phyloP scores from a whole-genome alignment of 1,140 invertebrate species.

The Diorhabda sublineata region DNA sequence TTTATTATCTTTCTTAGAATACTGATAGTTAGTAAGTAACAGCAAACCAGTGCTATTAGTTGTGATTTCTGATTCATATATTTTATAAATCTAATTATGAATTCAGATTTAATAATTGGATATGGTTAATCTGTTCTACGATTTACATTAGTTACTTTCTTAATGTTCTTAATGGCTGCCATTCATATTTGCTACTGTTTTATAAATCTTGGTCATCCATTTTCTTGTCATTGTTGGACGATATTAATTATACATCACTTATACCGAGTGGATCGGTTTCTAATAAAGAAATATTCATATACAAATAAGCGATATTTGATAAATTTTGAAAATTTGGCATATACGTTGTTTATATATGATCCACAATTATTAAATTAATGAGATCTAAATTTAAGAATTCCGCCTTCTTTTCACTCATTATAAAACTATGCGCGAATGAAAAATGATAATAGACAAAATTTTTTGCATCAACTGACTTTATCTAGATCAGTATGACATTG shows the following conservation, averaged over 20 bases:
- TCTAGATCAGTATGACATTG: neutral
- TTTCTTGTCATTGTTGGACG: neutral
- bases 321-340: too few species aligned
- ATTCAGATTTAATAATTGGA: neutral
- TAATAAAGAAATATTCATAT: too few species aligned
- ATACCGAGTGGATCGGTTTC: too few species aligned
- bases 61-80: constrained; percentile 1
- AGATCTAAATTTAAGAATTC: too few species aligned
- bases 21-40: neutral
- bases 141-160: neutral
- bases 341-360: too few species aligned
- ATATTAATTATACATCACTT: neutral
- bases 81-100: neutral
- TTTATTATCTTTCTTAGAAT: too few species aligned
- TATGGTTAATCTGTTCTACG: neutral
- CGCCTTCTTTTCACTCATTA: too few species aligned
- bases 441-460: too few species aligned
- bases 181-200: neutral
- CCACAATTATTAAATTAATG: too few species aligned
- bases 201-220: neutral
- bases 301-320: too few species aligned
- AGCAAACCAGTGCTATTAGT: neutral
- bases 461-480: too few species aligned
- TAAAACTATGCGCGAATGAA: too few species aligned
- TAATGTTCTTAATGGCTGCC: neutral